A percentile compares a stretch with the other conserved stretches of the same genome.
phyloP scores from a whole-genome alignment of 1,140 invertebrate species.

The Goniozus legneri region DNA sequence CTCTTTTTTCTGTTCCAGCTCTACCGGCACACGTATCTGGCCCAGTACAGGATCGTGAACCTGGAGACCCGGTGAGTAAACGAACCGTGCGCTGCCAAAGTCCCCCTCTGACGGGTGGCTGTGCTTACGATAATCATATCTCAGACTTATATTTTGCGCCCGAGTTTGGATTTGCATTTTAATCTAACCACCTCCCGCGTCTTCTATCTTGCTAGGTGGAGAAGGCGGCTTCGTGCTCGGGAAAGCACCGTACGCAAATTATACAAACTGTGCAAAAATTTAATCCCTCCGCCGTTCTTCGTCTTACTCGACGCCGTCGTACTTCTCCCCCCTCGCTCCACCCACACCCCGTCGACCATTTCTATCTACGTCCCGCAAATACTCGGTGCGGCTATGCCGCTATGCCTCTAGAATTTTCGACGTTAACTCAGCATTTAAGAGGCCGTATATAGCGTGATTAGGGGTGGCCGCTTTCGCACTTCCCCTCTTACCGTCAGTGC shows the following conservation, averaged over 20 bases:
- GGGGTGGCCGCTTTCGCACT: background rate
- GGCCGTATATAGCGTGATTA: slow-evolving; percentile 30
- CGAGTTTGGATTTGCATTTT: slow-evolving; percentile 43
- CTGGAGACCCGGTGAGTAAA: slow-evolving; percentile 56
- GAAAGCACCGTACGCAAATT: slow-evolving; percentile 20
- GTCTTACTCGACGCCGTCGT: background rate
- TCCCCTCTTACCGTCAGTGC: slow-evolving; percentile 2
- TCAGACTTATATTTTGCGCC: slow-evolving; percentile 34
- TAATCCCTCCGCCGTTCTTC: slow-evolving; percentile 25
- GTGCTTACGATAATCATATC: slow-evolving; percentile 34
- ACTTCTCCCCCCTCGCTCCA: slow-evolving; percentile 4
- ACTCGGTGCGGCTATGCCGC: slow-evolving; percentile 13
- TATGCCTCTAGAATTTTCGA: too few species aligned
- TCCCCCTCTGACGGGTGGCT: too few species aligned
- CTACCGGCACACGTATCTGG: slow-evolving; percentile 58
- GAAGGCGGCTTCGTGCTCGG: background rate
- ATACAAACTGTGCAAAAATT: slow-evolving; percentile 33
- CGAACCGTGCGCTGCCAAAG: slow-evolving; percentile 28
- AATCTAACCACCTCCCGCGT: slow-evolving; percentile 19
- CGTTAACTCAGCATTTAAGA: slow-evolving; percentile 30
- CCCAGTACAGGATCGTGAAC: slow-evolving; percentile 58
- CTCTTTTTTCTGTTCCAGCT: slow-evolving; percentile 53
- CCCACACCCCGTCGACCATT: background rate
- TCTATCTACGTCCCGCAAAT: slow-evolving; percentile 5
- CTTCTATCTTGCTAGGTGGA: background rate